These are phyloP conservation scores for Orthosia incerta DNA, from an alignment of 2,888 invertebrate genomes.

Conservation along the genomic window DNA sequence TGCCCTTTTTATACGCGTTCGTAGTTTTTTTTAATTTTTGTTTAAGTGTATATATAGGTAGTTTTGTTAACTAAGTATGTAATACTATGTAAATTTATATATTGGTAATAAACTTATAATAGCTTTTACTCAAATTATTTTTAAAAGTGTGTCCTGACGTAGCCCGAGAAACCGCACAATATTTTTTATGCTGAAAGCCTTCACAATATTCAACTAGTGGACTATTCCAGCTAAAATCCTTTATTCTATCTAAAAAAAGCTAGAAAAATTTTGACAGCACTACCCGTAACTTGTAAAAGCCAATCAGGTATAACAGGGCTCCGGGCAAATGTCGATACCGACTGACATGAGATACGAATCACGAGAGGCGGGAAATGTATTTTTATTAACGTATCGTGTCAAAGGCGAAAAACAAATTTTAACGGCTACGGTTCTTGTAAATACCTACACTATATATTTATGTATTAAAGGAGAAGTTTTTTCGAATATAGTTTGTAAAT, in stretches of 20 bases:
- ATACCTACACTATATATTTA: background rate
- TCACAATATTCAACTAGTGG: conserved; percentile 25
- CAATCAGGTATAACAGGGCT: conserved; percentile 80
- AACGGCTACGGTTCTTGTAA: conserved; percentile 4
- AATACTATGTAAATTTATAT: too few species aligned
- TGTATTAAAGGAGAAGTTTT: background rate
- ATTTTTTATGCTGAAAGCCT: conserved; percentile 8
- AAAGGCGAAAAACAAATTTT: conserved; percentile 33
- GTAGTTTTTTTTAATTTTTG: too few species aligned
- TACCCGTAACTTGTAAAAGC: conserved; percentile 84
- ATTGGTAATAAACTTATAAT: background rate
- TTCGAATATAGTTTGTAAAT: background rate
- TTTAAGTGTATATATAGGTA: too few species aligned
- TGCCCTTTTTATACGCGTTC: too few species aligned
- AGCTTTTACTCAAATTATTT: background rate
- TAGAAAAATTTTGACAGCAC: conserved; percentile 64
- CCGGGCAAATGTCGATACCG: conserved; percentile 80
- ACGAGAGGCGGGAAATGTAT: conserved; percentile 75
- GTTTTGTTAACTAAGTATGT: too few species aligned
- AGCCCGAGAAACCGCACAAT: background rate
- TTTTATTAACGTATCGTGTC: conserved; percentile 73
- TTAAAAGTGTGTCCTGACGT: background rate
- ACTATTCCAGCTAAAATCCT: conserved; percentile 23
- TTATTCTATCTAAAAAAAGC: conserved; percentile 25
- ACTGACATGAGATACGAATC: conserved; percentile 77